phyloP scores from a whole-genome alignment of 2,888 invertebrate genomes.

The Cylindroiulus punctatus region DNA sequence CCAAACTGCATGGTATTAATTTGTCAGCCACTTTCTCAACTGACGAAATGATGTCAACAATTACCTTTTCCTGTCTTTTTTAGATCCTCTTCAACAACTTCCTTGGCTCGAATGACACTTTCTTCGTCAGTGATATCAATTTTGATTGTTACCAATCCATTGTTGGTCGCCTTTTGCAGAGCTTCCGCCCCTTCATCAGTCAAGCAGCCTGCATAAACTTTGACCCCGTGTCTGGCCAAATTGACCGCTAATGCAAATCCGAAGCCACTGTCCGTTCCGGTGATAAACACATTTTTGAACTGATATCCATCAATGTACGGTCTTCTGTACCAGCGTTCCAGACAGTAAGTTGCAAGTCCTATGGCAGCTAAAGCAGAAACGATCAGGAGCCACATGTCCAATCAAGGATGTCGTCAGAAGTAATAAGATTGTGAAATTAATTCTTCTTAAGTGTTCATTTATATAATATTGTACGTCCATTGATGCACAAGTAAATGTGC shows the following conservation, averaged over 20 bases:
- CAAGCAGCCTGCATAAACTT: slow-evolving; percentile 40
- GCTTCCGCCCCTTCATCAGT: not conserved
- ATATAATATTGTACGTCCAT: too few species aligned
- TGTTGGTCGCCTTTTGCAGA: not conserved
- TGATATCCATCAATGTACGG: slow-evolving; percentile 3
- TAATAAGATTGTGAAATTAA: too few species aligned
- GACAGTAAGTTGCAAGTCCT: not conserved
- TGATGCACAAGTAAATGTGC: too few species aligned
- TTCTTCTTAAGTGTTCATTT: too few species aligned
- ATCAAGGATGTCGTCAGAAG: not conserved
- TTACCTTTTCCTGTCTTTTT: slow-evolving; percentile 8
- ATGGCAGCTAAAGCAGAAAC: not conserved
- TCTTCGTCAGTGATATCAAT: slow-evolving; percentile 36
- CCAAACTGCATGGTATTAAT: too few species aligned
- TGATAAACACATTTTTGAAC: slow-evolving; percentile 30
- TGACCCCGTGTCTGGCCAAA: slow-evolving; percentile 39
- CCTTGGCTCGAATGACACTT: slow-evolving; percentile 5
- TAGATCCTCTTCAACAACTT: too few species aligned
- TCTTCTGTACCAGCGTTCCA: not conserved
- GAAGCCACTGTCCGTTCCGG: slow-evolving; percentile 29
- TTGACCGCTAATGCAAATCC: slow-evolving; percentile 22
- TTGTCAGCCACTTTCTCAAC: too few species aligned
- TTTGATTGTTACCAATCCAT: not conserved
- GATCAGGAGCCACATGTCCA: not conserved
- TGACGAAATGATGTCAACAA: too few species aligned